Conservation (phyloP, 2,113 vertebrate genomes). For the Larimichthys polyactis region DNA sequence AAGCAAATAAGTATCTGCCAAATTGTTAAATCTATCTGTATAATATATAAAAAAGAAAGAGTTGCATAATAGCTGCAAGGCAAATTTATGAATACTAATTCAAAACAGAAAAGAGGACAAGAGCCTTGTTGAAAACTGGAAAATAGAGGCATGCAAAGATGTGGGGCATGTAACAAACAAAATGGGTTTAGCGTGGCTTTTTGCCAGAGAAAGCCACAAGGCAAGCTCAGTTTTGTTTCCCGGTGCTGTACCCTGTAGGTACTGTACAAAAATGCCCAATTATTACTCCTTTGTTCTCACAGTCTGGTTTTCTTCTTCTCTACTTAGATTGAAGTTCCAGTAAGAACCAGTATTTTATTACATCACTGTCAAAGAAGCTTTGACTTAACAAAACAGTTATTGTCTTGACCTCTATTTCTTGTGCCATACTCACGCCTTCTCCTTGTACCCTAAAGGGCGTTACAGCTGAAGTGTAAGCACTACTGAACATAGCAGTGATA, state of each 20-base stretch:
- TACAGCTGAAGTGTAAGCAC: too few relatives aligned
- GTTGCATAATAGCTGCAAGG: neutral
- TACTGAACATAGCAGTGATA: neutral
- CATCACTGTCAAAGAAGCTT: neutral
- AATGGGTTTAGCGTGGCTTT: neutral
- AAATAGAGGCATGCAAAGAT: neutral
- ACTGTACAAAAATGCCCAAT: neutral
- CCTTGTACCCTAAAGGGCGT: neutral
- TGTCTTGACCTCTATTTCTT: neutral
- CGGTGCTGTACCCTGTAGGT: neutral
- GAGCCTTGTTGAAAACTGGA: neutral
- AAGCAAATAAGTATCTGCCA: neutral
- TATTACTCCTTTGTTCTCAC: too few relatives aligned
- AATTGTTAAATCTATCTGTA: neutral
- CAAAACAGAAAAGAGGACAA: neutral
- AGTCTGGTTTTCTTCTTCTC: too few relatives aligned
- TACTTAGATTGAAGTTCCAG: neutral
- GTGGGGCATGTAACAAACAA: neutral
- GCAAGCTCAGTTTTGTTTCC: neutral
- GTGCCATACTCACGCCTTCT: too few relatives aligned
- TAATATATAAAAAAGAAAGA: neutral
- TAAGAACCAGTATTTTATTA: slow-evolving; percentile 9
- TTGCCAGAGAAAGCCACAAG: neutral
- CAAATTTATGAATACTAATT: neutral
- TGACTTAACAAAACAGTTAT: neutral